Base-by-base conservation (phyloP, 2,113 vertebrate genomes). In the Phylloscopus whistleri region DNA sequence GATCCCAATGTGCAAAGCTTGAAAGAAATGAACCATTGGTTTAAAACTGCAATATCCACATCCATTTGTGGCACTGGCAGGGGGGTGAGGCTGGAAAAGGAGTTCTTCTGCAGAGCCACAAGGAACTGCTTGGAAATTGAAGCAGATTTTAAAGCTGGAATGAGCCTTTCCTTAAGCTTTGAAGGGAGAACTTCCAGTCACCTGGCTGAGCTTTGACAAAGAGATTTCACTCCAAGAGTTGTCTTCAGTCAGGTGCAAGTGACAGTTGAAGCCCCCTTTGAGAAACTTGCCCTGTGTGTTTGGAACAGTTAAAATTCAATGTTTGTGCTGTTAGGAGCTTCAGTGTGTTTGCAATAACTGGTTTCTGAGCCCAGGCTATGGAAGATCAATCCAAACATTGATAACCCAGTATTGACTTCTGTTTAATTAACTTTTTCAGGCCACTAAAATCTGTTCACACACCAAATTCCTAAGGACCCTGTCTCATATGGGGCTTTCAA, bases 401-500 rank as follows among this genome's bases (percentile, higher is more conserved):
- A 31, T 72, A 76, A 35, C 30, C 33, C 48, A 22, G 2, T 30
- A 22, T 5, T 48, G 58, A 7, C 18, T 83, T 20, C 3, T 28
- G 0, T 43, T 85, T 58, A 53, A 63, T n/a, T 33, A 75, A 41
- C 27, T 48, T 26, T 14, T 58, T 44, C 28, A 22, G 24, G 37
- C n/a, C 17, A 6, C 30, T 63, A 15, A 58, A 39, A 41, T 63
- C 21, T 68, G 33, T 24, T 35, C 21, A 6, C 6, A 9, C 67
- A 12, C 39, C 2, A 8, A 46, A 20, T 74, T 87, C 43, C 19
- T 15, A 9, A 39, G 64, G 62, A 1, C 17, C 8, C 0, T 31
- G 0, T 62, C 8, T 62, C 20, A 3, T 13, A 3, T 3, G 11
- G 8, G 1, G 17, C 14, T 76, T 62, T 55, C 16, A 8, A 8